phyloP scores from a whole-genome alignment of 2,797 vertebrate species.

The Perodicticus potto region DNA sequence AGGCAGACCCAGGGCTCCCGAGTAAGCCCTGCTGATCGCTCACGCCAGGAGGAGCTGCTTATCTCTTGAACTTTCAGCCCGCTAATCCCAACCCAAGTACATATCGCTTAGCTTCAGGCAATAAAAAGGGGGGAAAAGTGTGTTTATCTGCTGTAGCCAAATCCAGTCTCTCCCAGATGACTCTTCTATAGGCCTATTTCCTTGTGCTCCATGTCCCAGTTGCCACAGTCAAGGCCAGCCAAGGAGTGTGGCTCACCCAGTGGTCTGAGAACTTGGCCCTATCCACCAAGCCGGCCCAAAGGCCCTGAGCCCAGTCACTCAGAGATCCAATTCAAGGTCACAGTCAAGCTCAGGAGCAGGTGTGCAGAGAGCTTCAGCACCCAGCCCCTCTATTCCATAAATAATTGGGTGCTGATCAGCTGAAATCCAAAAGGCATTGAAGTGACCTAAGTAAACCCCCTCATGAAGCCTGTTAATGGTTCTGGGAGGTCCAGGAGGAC shows the following conservation, averaged over 20 bases:
- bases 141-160: constrained; percentile 78
- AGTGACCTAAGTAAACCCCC: neutral
- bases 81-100: constrained; percentile 69
- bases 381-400: neutral
- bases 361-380: neutral
- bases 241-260: constrained; percentile 50
- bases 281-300: neutral
- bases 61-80: constrained; percentile 88
- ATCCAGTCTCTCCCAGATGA: constrained; percentile 76
- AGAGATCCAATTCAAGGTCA: neutral
- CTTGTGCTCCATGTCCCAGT: constrained; percentile 68
- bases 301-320: neutral
- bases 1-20: neutral
- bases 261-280: constrained; percentile 49
- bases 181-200: constrained; percentile 64
- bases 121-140: constrained; percentile 74
- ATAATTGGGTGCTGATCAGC: neutral
- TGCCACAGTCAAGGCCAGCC: constrained; percentile 75
- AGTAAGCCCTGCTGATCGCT: neutral
- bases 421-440: neutral
- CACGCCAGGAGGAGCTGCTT: constrained; percentile 79
- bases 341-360: neutral
- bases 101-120: constrained; percentile 71
- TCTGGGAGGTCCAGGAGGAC: neutral
- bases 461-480: neutral